phyloP scores from a whole-genome alignment of 2,113 vertebrate species.

The Tylochromis polylepis region DNA sequence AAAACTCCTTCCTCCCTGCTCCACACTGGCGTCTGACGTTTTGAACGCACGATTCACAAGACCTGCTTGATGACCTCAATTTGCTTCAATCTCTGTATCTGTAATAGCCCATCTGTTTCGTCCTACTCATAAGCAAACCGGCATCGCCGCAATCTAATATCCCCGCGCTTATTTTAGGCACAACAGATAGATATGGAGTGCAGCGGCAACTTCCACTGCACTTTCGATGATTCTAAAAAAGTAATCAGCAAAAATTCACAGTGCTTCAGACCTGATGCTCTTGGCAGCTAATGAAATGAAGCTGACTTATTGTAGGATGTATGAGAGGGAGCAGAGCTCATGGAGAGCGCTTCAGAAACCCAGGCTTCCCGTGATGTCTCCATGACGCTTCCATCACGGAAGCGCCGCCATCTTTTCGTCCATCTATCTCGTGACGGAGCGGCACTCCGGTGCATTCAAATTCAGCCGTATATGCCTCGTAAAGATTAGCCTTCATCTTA shows the following conservation, averaged over 20 bases:
- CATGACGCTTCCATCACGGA: neutral
- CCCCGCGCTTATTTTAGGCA: slow-evolving; percentile 20
- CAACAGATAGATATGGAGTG: slow-evolving; percentile 17
- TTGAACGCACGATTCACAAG: slow-evolving; percentile 32
- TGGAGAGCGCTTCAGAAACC: neutral
- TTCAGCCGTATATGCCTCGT: slow-evolving; percentile 18
- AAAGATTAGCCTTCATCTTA: slow-evolving; percentile 57
- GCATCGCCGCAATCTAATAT: slow-evolving; percentile 35
- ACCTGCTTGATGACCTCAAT: slow-evolving; percentile 63
- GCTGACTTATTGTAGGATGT: neutral
- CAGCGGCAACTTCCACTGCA: slow-evolving; percentile 16
- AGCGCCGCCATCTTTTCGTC: neutral
- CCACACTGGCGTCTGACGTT: neutral
- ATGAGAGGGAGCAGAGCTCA: neutral
- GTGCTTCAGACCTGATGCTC: slow-evolving; percentile 1
- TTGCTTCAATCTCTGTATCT: slow-evolving; percentile 54
- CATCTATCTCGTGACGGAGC: neutral
- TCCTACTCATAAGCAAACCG: slow-evolving; percentile 28
- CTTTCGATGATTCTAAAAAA: slow-evolving; percentile 10
- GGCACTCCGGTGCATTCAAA: neutral
- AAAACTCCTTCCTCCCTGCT: slow-evolving; percentile 26
- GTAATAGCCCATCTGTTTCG: slow-evolving; percentile 64
- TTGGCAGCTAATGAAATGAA: slow-evolving; percentile 15
- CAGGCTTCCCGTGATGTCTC: neutral
- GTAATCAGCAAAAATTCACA: slow-evolving; percentile 39